phyloP scores from a whole-genome alignment of 53 echinoderm and acorn worm genomes.

The Apostichopus leukothele region DNA sequence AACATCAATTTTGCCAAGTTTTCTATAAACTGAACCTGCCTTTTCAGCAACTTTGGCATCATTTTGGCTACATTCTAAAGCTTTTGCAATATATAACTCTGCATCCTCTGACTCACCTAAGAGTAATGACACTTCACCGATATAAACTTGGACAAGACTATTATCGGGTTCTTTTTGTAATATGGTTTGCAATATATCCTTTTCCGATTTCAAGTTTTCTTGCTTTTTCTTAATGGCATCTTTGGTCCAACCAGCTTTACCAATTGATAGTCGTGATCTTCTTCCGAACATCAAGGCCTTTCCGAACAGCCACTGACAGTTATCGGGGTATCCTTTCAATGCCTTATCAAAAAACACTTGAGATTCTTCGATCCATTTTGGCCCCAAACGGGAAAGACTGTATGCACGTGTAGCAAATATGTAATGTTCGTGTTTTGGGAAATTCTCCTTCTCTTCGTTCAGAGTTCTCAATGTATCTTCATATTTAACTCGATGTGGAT shows the following conservation, averaged over 20 bases:
- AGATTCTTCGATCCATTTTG: neutral
- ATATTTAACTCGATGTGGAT: neutral
- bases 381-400: slow-evolving; percentile 3
- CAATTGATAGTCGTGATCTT: neutral
- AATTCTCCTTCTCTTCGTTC: neutral
- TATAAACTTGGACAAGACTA: neutral
- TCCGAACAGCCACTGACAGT: slow-evolving; percentile 6
- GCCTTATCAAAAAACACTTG: neutral
- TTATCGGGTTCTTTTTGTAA: neutral
- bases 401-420: neutral
- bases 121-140: neutral
- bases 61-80: neutral
- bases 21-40: neutral
- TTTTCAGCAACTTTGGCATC: neutral
- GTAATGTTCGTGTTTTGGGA: neutral
- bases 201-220: neutral
- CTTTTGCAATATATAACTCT: neutral
- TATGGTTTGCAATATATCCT: neutral
- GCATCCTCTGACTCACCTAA: neutral
- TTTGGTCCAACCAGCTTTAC: neutral
- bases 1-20: neutral
- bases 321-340: neutral
- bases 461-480: neutral
- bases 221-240: neutral
- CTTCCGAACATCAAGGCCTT: slow-evolving; percentile 9